These are phyloP conservation scores for Lethenteron reissneri DNA, from an alignment of 2,113 vertebrate species.

Conservation along the genomic window DNA sequence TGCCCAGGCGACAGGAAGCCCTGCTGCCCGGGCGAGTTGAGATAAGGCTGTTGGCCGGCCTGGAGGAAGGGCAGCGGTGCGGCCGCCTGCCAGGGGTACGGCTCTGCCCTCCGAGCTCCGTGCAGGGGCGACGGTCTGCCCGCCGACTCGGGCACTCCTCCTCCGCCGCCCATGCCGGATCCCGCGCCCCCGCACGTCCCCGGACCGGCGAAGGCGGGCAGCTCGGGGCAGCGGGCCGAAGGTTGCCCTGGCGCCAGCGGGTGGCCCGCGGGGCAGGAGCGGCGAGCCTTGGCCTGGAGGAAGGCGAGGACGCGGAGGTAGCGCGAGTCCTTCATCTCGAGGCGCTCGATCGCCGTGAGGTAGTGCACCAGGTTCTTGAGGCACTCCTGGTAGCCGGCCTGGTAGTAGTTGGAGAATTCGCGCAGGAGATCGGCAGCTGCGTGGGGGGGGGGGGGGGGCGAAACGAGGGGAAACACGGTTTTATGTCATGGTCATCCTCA, in stretches of 20 bases:
- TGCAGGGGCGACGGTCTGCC: too few species aligned
- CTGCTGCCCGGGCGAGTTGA: not conserved
- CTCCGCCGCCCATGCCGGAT: too few species aligned
- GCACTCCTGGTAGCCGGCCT: slow-evolving; percentile 90
- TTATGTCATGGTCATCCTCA: too few species aligned
- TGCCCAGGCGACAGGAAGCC: not conserved
- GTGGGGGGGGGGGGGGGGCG: slow-evolving; percentile 16
- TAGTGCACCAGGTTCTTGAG: slow-evolving; percentile 98
- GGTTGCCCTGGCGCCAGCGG: not conserved
- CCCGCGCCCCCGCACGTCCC: too few species aligned
- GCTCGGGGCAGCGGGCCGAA: too few species aligned
- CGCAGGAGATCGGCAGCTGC: slow-evolving; percentile 49
- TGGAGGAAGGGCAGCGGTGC: not conserved
- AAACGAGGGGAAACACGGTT: not conserved
- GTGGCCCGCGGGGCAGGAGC: not conserved
- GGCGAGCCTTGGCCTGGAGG: slow-evolving; percentile 68
- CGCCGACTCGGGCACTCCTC: too few species aligned
- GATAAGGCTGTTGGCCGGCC: not conserved
- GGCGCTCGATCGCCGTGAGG: slow-evolving; percentile 74
- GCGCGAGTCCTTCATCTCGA: slow-evolving; percentile 87
- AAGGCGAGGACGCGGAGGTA: slow-evolving; percentile 85
- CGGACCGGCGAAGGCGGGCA: too few species aligned
- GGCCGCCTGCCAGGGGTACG: not conserved
- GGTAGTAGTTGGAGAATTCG: slow-evolving; percentile 97
- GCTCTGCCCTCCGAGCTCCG: not conserved